Percentiles rank a stretch among this genome's conserved stretches.
Conservation (phyloP, 1,140 invertebrate genomes). For the Cydia splendana region DNA sequence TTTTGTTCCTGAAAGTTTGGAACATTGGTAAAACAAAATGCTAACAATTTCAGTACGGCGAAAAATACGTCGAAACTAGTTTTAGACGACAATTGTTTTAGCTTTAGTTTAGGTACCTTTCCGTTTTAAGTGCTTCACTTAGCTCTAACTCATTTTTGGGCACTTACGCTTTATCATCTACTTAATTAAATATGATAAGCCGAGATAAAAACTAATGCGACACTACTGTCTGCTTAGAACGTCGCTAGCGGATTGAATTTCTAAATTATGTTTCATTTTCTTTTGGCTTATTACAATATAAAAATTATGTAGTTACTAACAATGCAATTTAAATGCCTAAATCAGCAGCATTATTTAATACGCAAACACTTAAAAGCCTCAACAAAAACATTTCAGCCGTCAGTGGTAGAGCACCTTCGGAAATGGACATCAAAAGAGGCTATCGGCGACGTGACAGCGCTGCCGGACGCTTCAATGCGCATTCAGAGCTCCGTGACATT, state of each 20-base stretch:
- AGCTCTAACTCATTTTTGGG: not conserved
- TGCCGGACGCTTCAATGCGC: conserved; percentile 85
- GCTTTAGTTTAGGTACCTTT: not conserved
- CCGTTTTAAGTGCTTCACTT: not conserved
- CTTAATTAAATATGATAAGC: not conserved
- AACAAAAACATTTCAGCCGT: conserved; percentile 82
- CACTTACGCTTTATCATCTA: not conserved
- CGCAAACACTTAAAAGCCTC: not conserved
- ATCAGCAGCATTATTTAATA: not conserved
- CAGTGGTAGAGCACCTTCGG: conserved; percentile 87
- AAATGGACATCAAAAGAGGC: conserved; percentile 92
- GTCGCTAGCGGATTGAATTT: conserved; percentile 11
- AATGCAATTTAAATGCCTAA: no score
- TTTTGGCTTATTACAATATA: no score
- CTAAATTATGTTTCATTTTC: not conserved
- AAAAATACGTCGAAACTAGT: not conserved
- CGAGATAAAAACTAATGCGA: not conserved
- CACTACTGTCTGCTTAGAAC: not conserved
- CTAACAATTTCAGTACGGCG: not conserved
- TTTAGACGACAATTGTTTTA: not conserved
- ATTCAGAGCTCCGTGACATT: conserved; percentile 75
- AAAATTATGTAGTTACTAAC: no score
- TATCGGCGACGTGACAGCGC: conserved; percentile 88
- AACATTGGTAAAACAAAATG: no score
- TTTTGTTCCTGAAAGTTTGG: no score